Conservation (phyloP, 2,797 vertebrate species). For the Diglossa cyanea region DNA sequence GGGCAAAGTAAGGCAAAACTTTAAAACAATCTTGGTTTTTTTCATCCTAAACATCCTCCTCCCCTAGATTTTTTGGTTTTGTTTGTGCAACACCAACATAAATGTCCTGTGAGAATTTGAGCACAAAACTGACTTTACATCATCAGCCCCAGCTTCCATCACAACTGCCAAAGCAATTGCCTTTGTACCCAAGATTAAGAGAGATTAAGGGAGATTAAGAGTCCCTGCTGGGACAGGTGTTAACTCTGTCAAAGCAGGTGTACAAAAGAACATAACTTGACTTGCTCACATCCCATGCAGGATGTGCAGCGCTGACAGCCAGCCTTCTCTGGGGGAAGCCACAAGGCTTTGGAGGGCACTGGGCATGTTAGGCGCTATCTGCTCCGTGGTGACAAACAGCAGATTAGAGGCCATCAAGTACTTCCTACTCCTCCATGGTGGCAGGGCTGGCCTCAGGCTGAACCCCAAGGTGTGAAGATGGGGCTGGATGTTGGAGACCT, state of each 20-base stretch:
- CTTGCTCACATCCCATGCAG: rapidly evolving
- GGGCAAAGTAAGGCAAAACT: not conserved
- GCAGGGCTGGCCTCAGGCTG: not conserved
- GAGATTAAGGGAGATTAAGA: not conserved
- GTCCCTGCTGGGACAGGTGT: rapidly evolving
- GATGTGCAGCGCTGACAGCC: rapidly evolving
- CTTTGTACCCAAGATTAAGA: not conserved
- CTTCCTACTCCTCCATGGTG: rapidly evolving
- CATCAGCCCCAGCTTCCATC: not conserved
- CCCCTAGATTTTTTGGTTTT: not conserved
- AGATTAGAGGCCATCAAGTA: not conserved
- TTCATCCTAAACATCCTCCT: not conserved
- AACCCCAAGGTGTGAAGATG: rapidly evolving
- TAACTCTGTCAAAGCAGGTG: not conserved
- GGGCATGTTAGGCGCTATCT: rapidly evolving
- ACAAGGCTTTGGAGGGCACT: rapidly evolving
- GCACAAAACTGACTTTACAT: rapidly evolving
- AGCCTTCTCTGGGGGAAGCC: not conserved
- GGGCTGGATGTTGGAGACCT: not conserved
- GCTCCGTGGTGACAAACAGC: not conserved
- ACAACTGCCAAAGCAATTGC: rapidly evolving
- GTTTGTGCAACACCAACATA: not conserved
- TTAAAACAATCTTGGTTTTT: not conserved
- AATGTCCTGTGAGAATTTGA: not conserved
- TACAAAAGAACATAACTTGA: no score